Evolutionary conservation across 1,140 invertebrate genomes (phyloP).

Genomic region (Laodelphax striatellus): DNA sequence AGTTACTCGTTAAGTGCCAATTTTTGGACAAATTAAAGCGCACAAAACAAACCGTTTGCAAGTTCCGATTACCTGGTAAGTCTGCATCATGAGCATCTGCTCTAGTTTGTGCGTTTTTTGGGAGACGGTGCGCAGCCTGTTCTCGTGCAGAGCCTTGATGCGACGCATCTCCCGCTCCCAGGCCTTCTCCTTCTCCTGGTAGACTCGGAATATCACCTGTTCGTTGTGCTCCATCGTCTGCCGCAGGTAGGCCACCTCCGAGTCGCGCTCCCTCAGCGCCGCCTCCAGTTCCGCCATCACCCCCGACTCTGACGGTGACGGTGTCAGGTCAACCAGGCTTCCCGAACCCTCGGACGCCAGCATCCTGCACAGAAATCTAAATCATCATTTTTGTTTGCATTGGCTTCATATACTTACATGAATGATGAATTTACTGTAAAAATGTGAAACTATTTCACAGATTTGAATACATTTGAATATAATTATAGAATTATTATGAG

Average conservation of each 20-base stretch:
- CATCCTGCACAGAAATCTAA: constrained; percentile 10
- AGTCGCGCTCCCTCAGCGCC: constrained; percentile 56
- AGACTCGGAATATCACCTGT: constrained; percentile 50
- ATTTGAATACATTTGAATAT: too few relatives aligned
- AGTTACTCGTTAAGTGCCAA: too few relatives aligned
- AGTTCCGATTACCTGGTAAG: constrained; percentile 47
- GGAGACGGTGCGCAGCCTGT: constrained; percentile 49
- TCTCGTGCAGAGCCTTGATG: constrained; percentile 53
- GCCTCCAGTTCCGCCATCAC: constrained; percentile 62
- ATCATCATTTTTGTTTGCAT: background rate
- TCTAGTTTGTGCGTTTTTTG: constrained; percentile 53
- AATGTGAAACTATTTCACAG: too few relatives aligned
- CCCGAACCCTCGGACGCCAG: constrained; percentile 17
- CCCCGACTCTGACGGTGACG: constrained; percentile 69
- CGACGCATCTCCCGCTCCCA: constrained; percentile 45
- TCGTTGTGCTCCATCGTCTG: constrained; percentile 72
- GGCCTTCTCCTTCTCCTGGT: constrained; percentile 44
- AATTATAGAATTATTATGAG: too few relatives aligned
- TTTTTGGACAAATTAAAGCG: too few relatives aligned
- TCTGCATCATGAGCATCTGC: constrained; percentile 57
- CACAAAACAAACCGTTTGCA: too few relatives aligned
- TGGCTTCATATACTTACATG: too few relatives aligned
- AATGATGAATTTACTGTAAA: too few relatives aligned
- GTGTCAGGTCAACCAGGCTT: constrained; percentile 44
- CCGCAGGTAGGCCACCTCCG: constrained; percentile 54